Evolutionary conservation across 2,888 invertebrate species (phyloP).

Genomic region (Cephus pulcher): DNA sequence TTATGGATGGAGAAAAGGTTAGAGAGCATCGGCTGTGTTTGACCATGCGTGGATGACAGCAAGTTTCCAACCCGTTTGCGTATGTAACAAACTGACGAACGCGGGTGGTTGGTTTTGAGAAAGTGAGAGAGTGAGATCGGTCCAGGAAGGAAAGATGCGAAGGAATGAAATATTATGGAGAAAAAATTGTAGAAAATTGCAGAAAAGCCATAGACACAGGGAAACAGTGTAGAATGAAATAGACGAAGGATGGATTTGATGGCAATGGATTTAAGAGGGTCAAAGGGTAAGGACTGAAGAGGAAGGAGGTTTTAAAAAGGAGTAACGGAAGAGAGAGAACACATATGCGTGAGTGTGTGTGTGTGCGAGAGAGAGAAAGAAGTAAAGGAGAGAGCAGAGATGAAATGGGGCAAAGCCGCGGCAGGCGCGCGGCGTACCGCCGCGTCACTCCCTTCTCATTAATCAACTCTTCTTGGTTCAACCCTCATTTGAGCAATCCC

Average conservation of each 20-base stretch:
- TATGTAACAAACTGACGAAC: conserved; percentile 29
- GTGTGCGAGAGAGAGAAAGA: conserved; percentile 25
- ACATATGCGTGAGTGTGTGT: not conserved
- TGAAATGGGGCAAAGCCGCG: conserved; percentile 44
- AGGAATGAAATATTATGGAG: conserved; percentile 18
- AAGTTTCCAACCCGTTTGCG: conserved; percentile 37
- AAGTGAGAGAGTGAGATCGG: conserved; percentile 2
- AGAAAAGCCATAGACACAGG: conserved; percentile 15
- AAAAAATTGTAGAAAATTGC: conserved; percentile 7
- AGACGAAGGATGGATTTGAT: not conserved
- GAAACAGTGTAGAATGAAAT: conserved; percentile 10
- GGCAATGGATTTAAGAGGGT: not conserved
- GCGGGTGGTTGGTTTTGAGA: conserved; percentile 5
- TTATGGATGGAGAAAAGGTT: not conserved
- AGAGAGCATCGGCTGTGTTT: not conserved
- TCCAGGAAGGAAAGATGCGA: conserved; percentile 16
- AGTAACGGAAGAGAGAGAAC: conserved; percentile 6
- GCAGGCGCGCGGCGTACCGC: conserved; percentile 48
- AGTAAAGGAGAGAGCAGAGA: conserved; percentile 37
- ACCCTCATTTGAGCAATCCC: conserved; percentile 20
- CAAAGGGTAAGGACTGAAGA: not conserved
- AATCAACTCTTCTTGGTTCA: conserved; percentile 50
- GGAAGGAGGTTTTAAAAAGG: conserved; percentile 12
- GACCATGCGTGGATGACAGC: conserved; percentile 32
- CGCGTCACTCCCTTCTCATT: conserved; percentile 59